A percentile compares a stretch with the other conserved stretches of the same genome.
Evolutionary conservation across 2,113 vertebrate species (phyloP).

Genomic region (Megaleporinus macrocephalus): DNA sequence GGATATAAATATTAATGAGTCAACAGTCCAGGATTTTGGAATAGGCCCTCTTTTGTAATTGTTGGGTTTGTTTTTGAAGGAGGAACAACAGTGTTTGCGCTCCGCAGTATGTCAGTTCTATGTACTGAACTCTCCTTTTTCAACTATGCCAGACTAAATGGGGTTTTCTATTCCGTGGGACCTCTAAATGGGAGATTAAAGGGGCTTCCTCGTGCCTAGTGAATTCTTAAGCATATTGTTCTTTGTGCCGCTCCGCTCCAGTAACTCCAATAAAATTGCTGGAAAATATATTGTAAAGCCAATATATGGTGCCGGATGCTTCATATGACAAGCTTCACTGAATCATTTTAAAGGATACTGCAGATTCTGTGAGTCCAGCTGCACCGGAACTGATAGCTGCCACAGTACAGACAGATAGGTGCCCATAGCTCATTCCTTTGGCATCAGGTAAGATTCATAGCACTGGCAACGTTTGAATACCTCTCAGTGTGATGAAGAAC

Average conservation of each 20-base stretch:
- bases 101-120: no score
- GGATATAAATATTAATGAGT: no score
- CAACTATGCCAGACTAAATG: no score
- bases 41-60: no score
- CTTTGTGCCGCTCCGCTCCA: not conserved
- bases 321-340: not conserved
- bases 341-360: not conserved
- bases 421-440: not conserved
- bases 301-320: not conserved
- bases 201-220: not conserved
- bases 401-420: not conserved
- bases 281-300: not conserved
- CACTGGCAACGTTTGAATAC: conserved; percentile 32
- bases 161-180: no score
- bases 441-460: conserved; percentile 31
- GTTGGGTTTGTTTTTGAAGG: no score
- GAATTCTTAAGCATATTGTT: not conserved
- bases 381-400: not conserved
- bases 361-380: not conserved
- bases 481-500: conserved; percentile 21
- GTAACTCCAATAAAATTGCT: not conserved
- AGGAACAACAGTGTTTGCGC: no score
- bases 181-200: not conserved
- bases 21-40: no score
- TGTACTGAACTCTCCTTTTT: no score